Percentiles rank a stretch among this genome's conserved stretches.
Conservation (phyloP, 1,140 invertebrate genomes). For the Dendroctonus ponderosae region DNA sequence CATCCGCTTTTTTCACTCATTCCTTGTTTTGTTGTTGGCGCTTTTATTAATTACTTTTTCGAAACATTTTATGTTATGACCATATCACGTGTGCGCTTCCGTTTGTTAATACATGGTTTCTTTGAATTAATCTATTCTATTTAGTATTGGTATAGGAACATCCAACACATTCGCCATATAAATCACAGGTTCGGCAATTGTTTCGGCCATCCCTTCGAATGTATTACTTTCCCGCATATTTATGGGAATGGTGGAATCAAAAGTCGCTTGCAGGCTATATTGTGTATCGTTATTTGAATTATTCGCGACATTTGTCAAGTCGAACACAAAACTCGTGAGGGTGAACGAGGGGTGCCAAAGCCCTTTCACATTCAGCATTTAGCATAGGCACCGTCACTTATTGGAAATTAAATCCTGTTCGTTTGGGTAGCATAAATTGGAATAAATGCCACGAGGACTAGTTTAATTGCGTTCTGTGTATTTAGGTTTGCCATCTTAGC, state of each 20-base stretch:
- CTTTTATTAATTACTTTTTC: too few relatives aligned
- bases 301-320: conserved; percentile 33
- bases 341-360: conserved; percentile 12
- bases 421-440: too few relatives aligned
- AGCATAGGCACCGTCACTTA: conserved; percentile 19
- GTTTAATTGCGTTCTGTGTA: too few relatives aligned
- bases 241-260: conserved; percentile 21
- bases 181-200: conserved; percentile 10
- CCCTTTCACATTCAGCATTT: conserved; percentile 10
- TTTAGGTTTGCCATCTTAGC: too few relatives aligned
- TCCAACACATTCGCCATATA: neutral
- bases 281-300: conserved; percentile 32
- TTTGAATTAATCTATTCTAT: too few relatives aligned
- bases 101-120: too few relatives aligned
- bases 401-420: conserved; percentile 20
- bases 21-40: too few relatives aligned
- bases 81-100: too few relatives aligned
- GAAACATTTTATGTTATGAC: too few relatives aligned
- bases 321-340: conserved; percentile 7
- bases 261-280: conserved; percentile 24
- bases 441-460: too few relatives aligned
- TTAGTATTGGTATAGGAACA: too few relatives aligned
- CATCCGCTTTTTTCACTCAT: too few relatives aligned
- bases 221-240: conserved; percentile 13
- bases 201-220: neutral